Evolutionary conservation across 1,140 invertebrate species (phyloP).

Genomic region (Sycophaga agraensis): DNA sequence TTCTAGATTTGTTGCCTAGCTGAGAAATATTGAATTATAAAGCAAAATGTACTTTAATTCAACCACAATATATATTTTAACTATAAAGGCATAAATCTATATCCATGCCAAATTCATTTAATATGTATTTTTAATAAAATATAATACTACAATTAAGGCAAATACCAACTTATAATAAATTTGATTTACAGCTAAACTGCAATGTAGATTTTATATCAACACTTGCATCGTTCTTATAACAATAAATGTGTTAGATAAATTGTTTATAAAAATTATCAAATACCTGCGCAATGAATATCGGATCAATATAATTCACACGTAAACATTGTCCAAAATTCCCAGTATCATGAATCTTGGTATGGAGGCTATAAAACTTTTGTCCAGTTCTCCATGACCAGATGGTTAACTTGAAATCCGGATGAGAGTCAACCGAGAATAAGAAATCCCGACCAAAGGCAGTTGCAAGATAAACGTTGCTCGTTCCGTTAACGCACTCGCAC

Average conservation of each 20-base stretch:
- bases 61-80: too few species aligned
- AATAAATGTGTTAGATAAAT: background rate
- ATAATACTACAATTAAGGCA: background rate
- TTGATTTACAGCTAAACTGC: too few species aligned
- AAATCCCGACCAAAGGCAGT: slow-evolving; percentile 41
- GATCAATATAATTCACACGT: slow-evolving; percentile 27
- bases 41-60: too few species aligned
- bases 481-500: slow-evolving; percentile 38
- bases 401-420: slow-evolving; percentile 41
- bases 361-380: slow-evolving; percentile 34
- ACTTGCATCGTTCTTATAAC: background rate
- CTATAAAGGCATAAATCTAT: background rate
- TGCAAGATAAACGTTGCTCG: slow-evolving; percentile 37
- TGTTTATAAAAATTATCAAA: too few species aligned
- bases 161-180: background rate
- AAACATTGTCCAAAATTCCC: slow-evolving; percentile 37
- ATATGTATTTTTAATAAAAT: background rate
- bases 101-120: too few species aligned
- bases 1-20: slow-evolving; percentile 39
- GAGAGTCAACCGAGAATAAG: slow-evolving; percentile 43
- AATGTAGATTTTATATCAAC: background rate
- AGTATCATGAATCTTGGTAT: slow-evolving; percentile 39
- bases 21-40: too few species aligned
- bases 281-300: slow-evolving; percentile 38
- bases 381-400: slow-evolving; percentile 55